Base-by-base conservation (phyloP, 1,140 invertebrate genomes). In the Lutraria rhynchaena region DNA sequence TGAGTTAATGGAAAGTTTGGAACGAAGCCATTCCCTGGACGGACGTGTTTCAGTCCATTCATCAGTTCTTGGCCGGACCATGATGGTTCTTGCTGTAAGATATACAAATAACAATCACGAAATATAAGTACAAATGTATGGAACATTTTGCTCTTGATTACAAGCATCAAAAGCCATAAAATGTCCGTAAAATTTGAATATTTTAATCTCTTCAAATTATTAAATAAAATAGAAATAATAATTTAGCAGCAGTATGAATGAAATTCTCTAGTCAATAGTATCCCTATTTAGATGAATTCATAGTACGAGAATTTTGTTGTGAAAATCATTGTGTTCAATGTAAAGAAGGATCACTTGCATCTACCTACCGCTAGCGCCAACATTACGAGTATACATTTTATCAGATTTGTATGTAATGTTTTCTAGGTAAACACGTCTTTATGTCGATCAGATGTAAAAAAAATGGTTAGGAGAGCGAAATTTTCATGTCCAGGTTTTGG, bases 11-110 rank as follows among this genome's bases (percentile, higher is more conserved):
- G 88, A 82, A 95, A 94, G 70, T 93, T 93, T 0, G 94, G 93
- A 13, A 87, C 87, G 83, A 94, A 95, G 22, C 93, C 92, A 41
- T 93, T 90, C 19, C 94, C 94, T 4, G 94, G 94, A 41, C 94
- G 91, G n/a, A 95, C 94, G 82, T 94, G 88, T 27, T 87, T 90
- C 31, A 94, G 85, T 35, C 90, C 83, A 76, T 94, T 94, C 80
- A 92, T 80, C 67, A 94, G 93, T 88, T 94, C 94, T 4, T 65
- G 57, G 13, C 85, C 91, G 74, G 91, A 91, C 17, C 83, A 86
- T 1, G 93, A 93, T 55, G 93, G 93, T 86, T 94, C 94, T 94
- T 94, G 93, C 87, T 89, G 76, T 22, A 86, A 65, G n/a, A 60
- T 27, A 67, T n/a, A n/a, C n/a, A n/a, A n/a, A n/a, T n/a, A n/a